phyloP scores from a whole-genome alignment of 1,140 invertebrate species.

The Maconellicoccus hirsutus region DNA sequence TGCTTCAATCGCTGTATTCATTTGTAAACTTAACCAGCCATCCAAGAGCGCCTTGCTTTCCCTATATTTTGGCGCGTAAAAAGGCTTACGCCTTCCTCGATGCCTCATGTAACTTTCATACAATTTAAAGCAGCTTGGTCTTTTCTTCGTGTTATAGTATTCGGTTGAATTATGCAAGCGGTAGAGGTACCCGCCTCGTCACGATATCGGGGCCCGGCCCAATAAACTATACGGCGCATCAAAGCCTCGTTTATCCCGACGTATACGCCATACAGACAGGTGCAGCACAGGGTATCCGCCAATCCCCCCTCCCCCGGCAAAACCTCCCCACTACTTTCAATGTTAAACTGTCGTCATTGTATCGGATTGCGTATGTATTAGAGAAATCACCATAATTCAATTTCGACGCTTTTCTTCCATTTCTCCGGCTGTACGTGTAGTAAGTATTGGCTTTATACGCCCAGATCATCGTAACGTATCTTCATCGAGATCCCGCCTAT shows the following conservation, averaged over 20 bases:
- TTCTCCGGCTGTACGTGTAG: no score
- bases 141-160: not conserved
- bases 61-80: constrained; percentile 32
- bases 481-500: no score
- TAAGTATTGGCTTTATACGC: no score
- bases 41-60: constrained; percentile 38
- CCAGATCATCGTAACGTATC: no score
- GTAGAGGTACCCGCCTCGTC: not conserved
- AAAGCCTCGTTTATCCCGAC: constrained; percentile 7
- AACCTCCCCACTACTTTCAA: not conserved
- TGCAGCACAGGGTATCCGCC: not conserved
- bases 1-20: constrained; percentile 60
- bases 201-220: not conserved
- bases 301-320: not conserved
- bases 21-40: constrained; percentile 53
- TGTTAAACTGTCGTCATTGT: not conserved
- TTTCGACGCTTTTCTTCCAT: no score
- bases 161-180: constrained; percentile 7
- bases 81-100: constrained; percentile 27
- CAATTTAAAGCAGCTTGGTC: constrained; percentile 33
- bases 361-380: not conserved
- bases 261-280: not conserved
- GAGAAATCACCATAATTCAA: no score
- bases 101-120: constrained; percentile 36
- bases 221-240: not conserved